Percentiles rank a stretch among this genome's conserved stretches.
phyloP scores from a whole-genome alignment of 2,888 invertebrate genomes.

The Rhopalosiphum nymphaeae region DNA sequence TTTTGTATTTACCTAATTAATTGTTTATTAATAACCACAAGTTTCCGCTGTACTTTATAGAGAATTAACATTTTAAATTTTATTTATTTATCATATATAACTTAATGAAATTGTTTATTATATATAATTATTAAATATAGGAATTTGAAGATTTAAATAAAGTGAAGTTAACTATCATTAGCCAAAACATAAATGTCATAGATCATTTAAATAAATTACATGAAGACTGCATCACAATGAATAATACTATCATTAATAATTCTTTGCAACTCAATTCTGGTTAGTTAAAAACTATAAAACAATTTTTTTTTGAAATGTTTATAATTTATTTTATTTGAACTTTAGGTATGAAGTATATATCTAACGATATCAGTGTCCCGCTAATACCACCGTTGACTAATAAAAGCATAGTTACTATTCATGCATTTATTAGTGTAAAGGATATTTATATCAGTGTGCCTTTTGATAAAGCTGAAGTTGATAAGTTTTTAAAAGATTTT shows the following conservation, averaged over 20 bases:
- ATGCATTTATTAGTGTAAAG: slow-evolving; percentile 43
- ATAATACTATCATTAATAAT: slow-evolving; percentile 10
- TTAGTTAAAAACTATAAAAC: not conserved
- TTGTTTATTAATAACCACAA: not conserved
- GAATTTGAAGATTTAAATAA: slow-evolving; percentile 47
- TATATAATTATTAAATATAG: not conserved
- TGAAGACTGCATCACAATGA: not conserved
- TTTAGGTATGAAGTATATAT: slow-evolving; percentile 35
- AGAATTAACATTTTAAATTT: not conserved
- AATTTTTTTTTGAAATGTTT: not conserved
- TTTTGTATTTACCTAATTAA: not conserved
- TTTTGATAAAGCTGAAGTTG: slow-evolving; percentile 18
- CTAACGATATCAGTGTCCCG: slow-evolving; percentile 19
- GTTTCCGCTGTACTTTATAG: not conserved
- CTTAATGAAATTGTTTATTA: not conserved
- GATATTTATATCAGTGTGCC: slow-evolving; percentile 38
- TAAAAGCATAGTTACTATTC: slow-evolving; percentile 50
- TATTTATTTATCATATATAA: not conserved
- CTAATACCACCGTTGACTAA: slow-evolving; percentile 43
- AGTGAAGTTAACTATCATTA: slow-evolving; percentile 39
- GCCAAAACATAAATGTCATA: slow-evolving; percentile 1
- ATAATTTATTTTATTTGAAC: not conserved
- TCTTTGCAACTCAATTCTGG: not conserved
- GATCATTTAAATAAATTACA: slow-evolving; percentile 42
- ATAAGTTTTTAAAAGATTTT: slow-evolving; percentile 45